These are phyloP conservation scores for Tetrao urogallus DNA, from an alignment of 2,113 vertebrate genomes.

Conservation along the genomic window DNA sequence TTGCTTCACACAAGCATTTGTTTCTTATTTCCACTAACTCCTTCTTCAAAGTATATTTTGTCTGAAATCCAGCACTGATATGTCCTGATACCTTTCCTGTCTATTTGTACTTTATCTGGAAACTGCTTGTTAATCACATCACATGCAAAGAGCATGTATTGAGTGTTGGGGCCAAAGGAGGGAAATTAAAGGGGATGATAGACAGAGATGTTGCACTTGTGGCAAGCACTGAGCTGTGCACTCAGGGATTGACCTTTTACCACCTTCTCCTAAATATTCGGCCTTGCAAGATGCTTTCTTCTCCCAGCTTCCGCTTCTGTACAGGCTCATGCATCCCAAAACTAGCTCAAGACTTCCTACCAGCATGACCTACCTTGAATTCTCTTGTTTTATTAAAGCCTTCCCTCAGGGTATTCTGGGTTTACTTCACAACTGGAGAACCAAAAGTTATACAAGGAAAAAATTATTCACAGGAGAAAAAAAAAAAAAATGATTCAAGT, in stretches of 20 bases:
- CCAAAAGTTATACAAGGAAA: background rate
- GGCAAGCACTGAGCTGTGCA: background rate
- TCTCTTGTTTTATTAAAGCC: constrained; percentile 34
- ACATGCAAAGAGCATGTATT: background rate
- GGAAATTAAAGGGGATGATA: background rate
- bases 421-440: background rate
- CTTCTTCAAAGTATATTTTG: background rate
- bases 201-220: constrained; percentile 27
- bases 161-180: background rate
- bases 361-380: constrained; percentile 57
- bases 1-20: background rate
- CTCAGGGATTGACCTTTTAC: constrained; percentile 6
- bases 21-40: background rate
- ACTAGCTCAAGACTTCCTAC: constrained; percentile 38
- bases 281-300: constrained; percentile 19
- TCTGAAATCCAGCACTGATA: background rate
- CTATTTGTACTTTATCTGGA: background rate
- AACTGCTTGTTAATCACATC: background rate
- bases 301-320: background rate
- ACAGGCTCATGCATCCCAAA: constrained; percentile 19
- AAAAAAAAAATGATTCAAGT: background rate
- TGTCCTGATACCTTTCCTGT: background rate
- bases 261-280: constrained; percentile 16
- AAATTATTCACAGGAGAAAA: no score
- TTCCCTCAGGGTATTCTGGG: background rate